These are phyloP conservation scores for Micronycteris hirsuta DNA, from an alignment of 2,113 vertebrate species.

Conservation along the genomic window DNA sequence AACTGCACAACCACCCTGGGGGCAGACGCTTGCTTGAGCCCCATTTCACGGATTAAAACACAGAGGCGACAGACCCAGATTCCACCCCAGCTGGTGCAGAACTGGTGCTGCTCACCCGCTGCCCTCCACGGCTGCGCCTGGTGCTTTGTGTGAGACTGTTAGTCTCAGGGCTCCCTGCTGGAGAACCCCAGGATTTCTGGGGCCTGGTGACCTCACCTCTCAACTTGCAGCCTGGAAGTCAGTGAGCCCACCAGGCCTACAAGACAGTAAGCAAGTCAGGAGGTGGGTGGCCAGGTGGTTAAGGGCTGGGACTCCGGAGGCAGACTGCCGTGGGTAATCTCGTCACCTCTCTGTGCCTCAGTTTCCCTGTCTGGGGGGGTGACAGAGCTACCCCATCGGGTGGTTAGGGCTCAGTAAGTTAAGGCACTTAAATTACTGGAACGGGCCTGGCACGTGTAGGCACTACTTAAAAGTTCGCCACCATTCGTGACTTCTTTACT, in stretches of 20 bases:
- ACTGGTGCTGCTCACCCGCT: neutral
- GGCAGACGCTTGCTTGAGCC: neutral
- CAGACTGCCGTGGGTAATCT: neutral
- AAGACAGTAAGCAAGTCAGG: neutral
- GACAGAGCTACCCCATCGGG: rapidly evolving
- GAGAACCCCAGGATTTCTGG: neutral
- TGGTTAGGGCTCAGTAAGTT: neutral
- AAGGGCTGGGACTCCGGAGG: neutral
- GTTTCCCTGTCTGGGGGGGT: neutral
- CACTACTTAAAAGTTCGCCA: neutral
- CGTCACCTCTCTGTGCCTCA: neutral
- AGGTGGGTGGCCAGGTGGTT: neutral
- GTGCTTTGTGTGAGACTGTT: neutral
- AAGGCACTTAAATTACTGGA: neutral
- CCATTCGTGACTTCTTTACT: neutral
- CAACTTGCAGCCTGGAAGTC: neutral
- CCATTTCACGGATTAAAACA: neutral
- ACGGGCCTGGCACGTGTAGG: neutral
- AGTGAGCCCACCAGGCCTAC: neutral
- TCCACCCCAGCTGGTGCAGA: neutral
- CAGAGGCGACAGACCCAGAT: neutral
- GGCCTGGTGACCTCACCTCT: neutral
- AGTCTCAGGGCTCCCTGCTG: neutral
- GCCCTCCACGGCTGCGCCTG: neutral
- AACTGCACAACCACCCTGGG: neutral